A percentile compares a stretch with the other conserved stretches of the same genome.
phyloP scores from a whole-genome alignment of 2,797 vertebrate species.

The Thaleichthys pacificus region DNA sequence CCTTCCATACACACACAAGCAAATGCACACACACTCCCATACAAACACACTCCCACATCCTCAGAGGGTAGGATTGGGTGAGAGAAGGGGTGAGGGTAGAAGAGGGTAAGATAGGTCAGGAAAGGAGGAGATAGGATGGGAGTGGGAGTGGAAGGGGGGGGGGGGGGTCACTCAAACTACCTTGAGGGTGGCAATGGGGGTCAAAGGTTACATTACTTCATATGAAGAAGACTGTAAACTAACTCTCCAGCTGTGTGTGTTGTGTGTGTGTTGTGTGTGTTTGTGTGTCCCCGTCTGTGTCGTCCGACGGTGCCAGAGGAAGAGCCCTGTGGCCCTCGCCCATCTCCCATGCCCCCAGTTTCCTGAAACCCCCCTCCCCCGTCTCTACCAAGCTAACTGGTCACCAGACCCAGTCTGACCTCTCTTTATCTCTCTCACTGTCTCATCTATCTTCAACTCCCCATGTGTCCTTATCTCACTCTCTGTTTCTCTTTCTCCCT shows the following conservation, averaged over 20 bases:
- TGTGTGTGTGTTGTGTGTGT: constrained; percentile 6
- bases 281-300: constrained; percentile 10
- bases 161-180: too few relatives aligned
- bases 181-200: too few relatives aligned
- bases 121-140: too few relatives aligned
- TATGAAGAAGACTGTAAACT: not conserved
- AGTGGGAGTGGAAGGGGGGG: too few relatives aligned
- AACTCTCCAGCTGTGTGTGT: not conserved
- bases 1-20: not conserved
- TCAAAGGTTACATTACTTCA: not conserved
- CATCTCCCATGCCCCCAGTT: constrained; percentile 52
- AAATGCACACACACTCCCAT: not conserved
- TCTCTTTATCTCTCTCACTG: constrained; percentile 17
- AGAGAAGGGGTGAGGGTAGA: not conserved
- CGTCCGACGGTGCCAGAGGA: constrained; percentile 35
- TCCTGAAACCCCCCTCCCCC: constrained; percentile 44
- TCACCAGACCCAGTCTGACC: not conserved
- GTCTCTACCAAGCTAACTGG: not conserved
- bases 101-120: not conserved
- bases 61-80: not conserved
- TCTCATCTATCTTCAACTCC: too few relatives aligned
- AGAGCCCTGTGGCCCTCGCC: constrained; percentile 42
- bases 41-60: not conserved
- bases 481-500: constrained; percentile 38
- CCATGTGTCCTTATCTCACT: too few relatives aligned